Evolutionary conservation across 2,113 vertebrate genomes (phyloP).

Genomic region (Actinemys pallida): DNA sequence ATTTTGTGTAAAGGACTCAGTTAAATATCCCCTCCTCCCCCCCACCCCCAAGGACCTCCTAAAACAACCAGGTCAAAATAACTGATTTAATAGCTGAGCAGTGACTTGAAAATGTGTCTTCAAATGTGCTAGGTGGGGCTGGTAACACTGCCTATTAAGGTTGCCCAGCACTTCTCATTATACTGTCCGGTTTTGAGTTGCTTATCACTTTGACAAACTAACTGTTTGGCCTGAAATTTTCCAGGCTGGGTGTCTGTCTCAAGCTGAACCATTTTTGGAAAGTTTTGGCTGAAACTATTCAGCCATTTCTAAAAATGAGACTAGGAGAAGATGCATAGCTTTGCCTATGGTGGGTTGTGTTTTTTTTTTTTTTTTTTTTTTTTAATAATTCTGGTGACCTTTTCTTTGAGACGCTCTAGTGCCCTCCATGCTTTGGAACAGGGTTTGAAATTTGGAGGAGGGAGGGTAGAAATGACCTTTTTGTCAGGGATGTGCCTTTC

Average conservation of each 20-base stretch:
- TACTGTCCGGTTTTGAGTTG: neutral
- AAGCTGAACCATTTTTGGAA: neutral
- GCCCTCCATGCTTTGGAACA: neutral
- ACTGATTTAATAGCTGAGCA: neutral
- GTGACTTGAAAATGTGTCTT: neutral
- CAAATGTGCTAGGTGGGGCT: neutral
- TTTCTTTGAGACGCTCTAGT: neutral
- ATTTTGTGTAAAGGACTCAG: neutral
- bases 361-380: too few species aligned
- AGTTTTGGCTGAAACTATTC: neutral
- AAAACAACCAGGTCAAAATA: neutral
- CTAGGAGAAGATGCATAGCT: neutral
- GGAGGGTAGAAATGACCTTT: neutral
- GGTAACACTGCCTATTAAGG: neutral
- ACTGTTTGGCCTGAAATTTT: neutral
- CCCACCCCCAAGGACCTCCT: too few species aligned
- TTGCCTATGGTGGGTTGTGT: neutral
- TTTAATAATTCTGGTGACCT: neutral
- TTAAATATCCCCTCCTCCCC: neutral
- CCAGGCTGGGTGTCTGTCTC: neutral
- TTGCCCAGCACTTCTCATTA: neutral
- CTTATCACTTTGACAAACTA: neutral
- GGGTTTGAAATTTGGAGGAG: neutral
- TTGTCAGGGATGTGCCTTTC: neutral
- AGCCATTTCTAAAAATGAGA: neutral